Evolutionary conservation across 2,888 invertebrate species (phyloP).

Genomic region (Helicoverpa assulta): DNA sequence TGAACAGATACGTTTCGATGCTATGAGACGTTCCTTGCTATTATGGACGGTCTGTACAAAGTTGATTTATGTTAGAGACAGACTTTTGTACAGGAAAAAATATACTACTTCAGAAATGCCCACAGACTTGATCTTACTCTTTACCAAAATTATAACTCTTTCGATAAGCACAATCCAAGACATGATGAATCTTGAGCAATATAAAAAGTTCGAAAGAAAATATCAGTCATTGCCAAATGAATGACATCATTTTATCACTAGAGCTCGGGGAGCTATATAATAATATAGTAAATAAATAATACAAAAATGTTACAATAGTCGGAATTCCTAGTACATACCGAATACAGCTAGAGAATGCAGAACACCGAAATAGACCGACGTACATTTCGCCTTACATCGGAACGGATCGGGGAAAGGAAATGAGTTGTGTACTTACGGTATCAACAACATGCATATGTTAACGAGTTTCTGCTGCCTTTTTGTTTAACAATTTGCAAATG

Average conservation of each 20-base stretch:
- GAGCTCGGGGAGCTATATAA: too few species aligned
- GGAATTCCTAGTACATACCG: constrained; percentile 37
- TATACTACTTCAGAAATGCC: constrained; percentile 24
- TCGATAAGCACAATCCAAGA: constrained; percentile 9
- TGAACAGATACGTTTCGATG: too few species aligned
- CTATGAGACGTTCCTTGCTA: too few species aligned
- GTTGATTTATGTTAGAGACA: constrained; percentile 21
- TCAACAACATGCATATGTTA: constrained; percentile 54
- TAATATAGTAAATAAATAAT: constrained; percentile 32
- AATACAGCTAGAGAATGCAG: constrained; percentile 36
- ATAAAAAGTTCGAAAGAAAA: constrained; percentile 1
- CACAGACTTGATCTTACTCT: constrained; percentile 25
- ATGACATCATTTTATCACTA: not conserved
- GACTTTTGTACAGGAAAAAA: constrained; percentile 14
- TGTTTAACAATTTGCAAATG: constrained; percentile 37
- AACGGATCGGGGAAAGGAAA: constrained; percentile 63
- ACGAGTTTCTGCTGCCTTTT: constrained; percentile 38
- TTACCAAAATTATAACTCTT: constrained; percentile 38
- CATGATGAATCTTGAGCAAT: constrained; percentile 6
- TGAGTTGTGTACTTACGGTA: constrained; percentile 60
- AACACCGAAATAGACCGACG: constrained; percentile 47
- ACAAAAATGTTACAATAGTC: constrained; percentile 15
- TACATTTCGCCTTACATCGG: constrained; percentile 45
- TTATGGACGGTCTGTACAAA: too few species aligned
- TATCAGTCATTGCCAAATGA: constrained; percentile 9